Evolutionary conservation across 2,888 invertebrate species (phyloP).

Genomic region (Platerodrilus igneus): DNA sequence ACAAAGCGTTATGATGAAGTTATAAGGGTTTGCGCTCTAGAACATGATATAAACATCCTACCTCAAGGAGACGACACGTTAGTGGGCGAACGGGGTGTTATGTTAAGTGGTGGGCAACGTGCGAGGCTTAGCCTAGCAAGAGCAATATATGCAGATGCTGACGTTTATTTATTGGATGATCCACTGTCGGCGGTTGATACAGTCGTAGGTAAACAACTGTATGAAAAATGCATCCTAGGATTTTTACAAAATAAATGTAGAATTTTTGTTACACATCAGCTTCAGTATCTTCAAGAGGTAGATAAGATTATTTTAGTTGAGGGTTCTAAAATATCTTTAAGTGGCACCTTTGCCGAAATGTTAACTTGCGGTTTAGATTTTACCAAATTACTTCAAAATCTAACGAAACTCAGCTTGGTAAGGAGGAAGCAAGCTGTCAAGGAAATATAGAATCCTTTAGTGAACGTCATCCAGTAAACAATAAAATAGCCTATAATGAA

Average conservation of each 20-base stretch:
- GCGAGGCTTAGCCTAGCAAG: constrained; percentile 74
- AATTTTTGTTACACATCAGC: constrained; percentile 78
- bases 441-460: too few relatives aligned
- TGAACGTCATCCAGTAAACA: too few relatives aligned
- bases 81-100: constrained; percentile 74
- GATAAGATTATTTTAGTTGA: constrained; percentile 61
- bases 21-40: constrained; percentile 60
- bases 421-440: too few relatives aligned
- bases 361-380: too few relatives aligned
- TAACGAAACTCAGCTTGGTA: too few relatives aligned
- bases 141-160: constrained; percentile 71
- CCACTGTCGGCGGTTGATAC: constrained; percentile 76
- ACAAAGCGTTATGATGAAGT: constrained; percentile 49
- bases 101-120: constrained; percentile 75
- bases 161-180: constrained; percentile 75
- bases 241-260: constrained; percentile 59
- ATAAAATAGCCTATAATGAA: too few relatives aligned
- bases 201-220: constrained; percentile 70
- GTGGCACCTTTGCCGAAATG: too few relatives aligned
- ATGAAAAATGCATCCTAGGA: constrained; percentile 64
- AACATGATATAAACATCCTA: constrained; percentile 65
- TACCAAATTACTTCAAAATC: too few relatives aligned
- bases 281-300: constrained; percentile 68
- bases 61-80: constrained; percentile 68
- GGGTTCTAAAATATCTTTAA: too few relatives aligned